These are phyloP conservation scores for Entomobrya proxima DNA, from an alignment of 2,888 invertebrate genomes.

Conservation along the genomic window DNA sequence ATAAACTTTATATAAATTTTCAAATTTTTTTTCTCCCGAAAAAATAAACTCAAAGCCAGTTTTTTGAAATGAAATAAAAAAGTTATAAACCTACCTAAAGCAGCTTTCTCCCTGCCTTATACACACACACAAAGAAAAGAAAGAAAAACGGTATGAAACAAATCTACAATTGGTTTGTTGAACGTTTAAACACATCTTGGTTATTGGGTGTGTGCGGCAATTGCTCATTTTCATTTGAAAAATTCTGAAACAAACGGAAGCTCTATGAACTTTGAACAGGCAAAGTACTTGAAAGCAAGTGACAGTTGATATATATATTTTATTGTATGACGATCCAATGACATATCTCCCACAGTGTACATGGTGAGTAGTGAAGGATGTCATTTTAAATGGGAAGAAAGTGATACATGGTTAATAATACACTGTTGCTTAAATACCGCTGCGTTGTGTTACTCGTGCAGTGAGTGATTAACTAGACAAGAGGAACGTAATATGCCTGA, in stretches of 20 bases:
- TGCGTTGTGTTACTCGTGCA: too few relatives aligned
- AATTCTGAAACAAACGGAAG: constrained; percentile 31
- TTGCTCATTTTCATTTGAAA: neutral
- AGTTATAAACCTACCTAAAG: neutral
- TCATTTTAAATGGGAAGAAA: constrained; percentile 20
- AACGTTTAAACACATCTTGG: neutral
- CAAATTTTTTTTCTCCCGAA: neutral
- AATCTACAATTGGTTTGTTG: neutral
- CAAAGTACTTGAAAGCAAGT: neutral
- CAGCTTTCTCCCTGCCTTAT: constrained; percentile 66
- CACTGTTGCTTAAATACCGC: too few relatives aligned
- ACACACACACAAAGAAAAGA: neutral
- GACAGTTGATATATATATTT: neutral
- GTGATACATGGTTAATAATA: constrained; percentile 9
- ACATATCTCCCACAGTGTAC: neutral
- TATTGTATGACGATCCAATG: constrained; percentile 11
- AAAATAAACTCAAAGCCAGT: neutral
- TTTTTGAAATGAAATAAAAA: neutral
- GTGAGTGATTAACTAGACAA: constrained; percentile 13
- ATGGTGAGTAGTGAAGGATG: neutral
- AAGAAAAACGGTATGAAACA: neutral
- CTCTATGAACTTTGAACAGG: constrained; percentile 52
- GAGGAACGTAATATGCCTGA: too few relatives aligned
- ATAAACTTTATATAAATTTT: neutral
- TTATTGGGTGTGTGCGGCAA: neutral